Conservation (phyloP, 2,797 vertebrate species). For the Gymnoscopelus braueri region DNA sequence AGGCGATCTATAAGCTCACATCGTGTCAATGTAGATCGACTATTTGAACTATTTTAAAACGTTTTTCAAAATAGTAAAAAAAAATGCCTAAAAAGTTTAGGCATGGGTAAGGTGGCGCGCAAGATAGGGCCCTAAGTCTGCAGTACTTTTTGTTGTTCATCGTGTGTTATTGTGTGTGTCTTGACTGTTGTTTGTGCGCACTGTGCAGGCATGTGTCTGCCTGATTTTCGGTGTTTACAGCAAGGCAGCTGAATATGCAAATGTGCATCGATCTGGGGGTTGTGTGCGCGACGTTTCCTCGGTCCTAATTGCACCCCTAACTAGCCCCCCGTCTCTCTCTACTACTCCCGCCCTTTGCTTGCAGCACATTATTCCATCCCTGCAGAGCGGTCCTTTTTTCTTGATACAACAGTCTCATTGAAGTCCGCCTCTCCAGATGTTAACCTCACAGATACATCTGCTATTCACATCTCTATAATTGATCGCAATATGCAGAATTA, state of each 20-base stretch:
- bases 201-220: not conserved
- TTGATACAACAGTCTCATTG: conserved; percentile 80
- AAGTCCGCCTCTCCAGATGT: conserved; percentile 81
- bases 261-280: conserved; percentile 61
- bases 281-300: conserved; percentile 44
- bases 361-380: conserved; percentile 59
- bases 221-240: conserved; percentile 39
- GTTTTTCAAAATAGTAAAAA: too few relatives aligned
- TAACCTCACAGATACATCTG: conserved; percentile 77
- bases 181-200: not conserved
- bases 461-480: conserved; percentile 84
- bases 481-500: conserved; percentile 83
- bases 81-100: too few relatives aligned
- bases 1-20: too few relatives aligned
- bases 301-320: conserved; percentile 73
- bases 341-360: conserved; percentile 57
- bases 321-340: conserved; percentile 58
- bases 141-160: too few relatives aligned
- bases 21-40: too few relatives aligned
- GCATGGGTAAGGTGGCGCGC: too few relatives aligned
- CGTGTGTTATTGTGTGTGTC: too few relatives aligned
- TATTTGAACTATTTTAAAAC: too few relatives aligned
- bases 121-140: too few relatives aligned
- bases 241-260: conserved; percentile 58
- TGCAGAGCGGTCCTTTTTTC: conserved; percentile 64